These are phyloP conservation scores for Dicyrtoma fusca DNA, from an alignment of 2,888 invertebrate species.

Conservation along the genomic window DNA sequence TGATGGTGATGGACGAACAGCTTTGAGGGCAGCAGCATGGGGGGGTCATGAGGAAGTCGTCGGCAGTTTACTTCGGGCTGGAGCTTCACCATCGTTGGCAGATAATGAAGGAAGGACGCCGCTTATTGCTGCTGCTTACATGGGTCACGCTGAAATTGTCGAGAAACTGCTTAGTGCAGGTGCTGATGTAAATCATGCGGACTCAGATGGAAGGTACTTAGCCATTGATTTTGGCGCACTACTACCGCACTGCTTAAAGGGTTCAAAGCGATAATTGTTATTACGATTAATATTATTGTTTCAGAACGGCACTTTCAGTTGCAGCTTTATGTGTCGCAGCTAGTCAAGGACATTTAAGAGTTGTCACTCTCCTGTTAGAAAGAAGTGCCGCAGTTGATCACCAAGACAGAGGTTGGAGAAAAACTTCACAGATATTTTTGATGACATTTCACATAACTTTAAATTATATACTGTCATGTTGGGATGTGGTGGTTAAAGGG, in stretches of 20 bases:
- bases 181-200: constrained; percentile 82
- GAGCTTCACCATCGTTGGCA: constrained; percentile 77
- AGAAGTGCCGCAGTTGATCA: constrained; percentile 80
- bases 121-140: constrained; percentile 91
- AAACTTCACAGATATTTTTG: neutral
- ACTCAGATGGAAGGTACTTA: constrained; percentile 73
- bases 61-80: constrained; percentile 60
- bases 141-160: constrained; percentile 93
- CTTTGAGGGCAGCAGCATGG: constrained; percentile 77
- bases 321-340: constrained; percentile 83
- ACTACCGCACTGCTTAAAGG: too few relatives aligned
- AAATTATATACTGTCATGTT: neutral
- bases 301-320: constrained; percentile 79
- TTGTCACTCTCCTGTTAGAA: constrained; percentile 75
- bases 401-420: constrained; percentile 69
- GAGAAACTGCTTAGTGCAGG: constrained; percentile 78
- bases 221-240: too few relatives aligned
- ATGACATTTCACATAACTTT: neutral
- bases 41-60: constrained; percentile 79
- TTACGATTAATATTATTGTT: constrained; percentile 55
- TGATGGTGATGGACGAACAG: constrained; percentile 85
- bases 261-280: neutral
- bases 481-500: neutral
- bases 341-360: constrained; percentile 66
- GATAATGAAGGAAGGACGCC: constrained; percentile 92